A percentile compares a stretch with the other conserved stretches of the same genome.
These are phyloP conservation scores for Miichthys miiuy DNA, from an alignment of 2,797 vertebrate genomes.

Conservation along the genomic window DNA sequence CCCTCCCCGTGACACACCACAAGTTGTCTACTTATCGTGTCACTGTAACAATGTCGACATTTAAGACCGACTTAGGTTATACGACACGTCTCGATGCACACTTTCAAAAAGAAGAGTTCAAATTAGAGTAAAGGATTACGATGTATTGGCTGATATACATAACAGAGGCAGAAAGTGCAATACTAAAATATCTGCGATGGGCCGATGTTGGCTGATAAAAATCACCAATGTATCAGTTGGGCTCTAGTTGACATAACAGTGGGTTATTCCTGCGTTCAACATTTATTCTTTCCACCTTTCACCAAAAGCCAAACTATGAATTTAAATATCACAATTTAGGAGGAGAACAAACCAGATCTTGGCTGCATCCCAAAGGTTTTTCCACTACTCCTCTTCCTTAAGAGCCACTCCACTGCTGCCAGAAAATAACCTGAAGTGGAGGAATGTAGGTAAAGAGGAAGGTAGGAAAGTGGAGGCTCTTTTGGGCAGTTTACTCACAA, in stretches of 20 bases:
- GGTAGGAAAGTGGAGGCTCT: conserved; percentile 23
- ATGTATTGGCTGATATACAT: too few relatives aligned
- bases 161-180: too few relatives aligned
- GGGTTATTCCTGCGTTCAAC: too few relatives aligned
- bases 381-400: neutral
- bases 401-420: neutral
- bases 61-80: neutral
- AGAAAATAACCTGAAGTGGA: conserved; percentile 9
- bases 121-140: too few relatives aligned
- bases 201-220: too few relatives aligned
- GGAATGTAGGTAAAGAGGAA: conserved; percentile 27
- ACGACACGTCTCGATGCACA: neutral
- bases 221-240: too few relatives aligned
- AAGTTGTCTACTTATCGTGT: neutral
- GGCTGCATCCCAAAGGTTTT: neutral
- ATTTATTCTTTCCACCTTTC: neutral
- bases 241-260: too few relatives aligned
- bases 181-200: too few relatives aligned
- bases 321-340: neutral
- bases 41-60: neutral
- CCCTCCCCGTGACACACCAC: neutral
- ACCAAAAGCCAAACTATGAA: neutral
- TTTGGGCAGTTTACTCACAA: conserved; percentile 33
- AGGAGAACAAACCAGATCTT: neutral
- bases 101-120: neutral